phyloP scores from a whole-genome alignment of 1,140 invertebrate species.

The Papilio machaon region DNA sequence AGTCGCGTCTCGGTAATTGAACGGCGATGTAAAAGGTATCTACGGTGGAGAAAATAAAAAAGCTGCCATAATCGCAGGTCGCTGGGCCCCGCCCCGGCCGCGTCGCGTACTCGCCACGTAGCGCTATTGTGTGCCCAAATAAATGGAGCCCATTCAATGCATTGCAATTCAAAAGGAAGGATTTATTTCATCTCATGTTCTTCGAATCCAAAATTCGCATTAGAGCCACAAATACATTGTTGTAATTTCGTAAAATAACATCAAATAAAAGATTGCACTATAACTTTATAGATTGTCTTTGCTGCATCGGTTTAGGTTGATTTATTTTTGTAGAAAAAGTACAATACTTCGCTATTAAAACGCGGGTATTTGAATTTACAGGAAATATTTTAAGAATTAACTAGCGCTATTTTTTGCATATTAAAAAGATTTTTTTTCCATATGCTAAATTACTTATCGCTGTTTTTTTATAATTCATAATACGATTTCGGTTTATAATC shows the following conservation, averaged over 20 bases:
- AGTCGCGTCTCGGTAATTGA: conserved; percentile 75
- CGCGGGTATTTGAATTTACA: no score
- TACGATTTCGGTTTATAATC: not conserved
- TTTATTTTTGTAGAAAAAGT: no score
- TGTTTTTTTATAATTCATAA: no score
- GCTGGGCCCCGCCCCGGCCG: conserved; percentile 60
- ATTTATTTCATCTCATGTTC: conserved; percentile 42
- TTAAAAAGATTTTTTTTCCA: no score
- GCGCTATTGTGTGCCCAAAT: conserved; percentile 68
- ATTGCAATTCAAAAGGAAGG: conserved; percentile 58
- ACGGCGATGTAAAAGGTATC: conserved; percentile 80
- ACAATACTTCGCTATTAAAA: no score
- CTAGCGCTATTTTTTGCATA: no score
- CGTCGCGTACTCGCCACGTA: conserved; percentile 48
- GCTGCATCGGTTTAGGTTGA: no score
- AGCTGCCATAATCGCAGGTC: conserved; percentile 68
- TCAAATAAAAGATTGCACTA: not conserved
- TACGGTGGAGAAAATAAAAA: conserved; percentile 73
- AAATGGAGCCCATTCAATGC: conserved; percentile 72
- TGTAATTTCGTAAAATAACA: not conserved
- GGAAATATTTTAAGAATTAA: no score
- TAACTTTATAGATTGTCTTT: not conserved
- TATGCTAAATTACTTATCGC: no score
- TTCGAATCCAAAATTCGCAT: conserved; percentile 30
- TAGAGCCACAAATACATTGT: not conserved